phyloP scores from a whole-genome alignment of 2,888 invertebrate species.

The Cataglyphis albicans region DNA sequence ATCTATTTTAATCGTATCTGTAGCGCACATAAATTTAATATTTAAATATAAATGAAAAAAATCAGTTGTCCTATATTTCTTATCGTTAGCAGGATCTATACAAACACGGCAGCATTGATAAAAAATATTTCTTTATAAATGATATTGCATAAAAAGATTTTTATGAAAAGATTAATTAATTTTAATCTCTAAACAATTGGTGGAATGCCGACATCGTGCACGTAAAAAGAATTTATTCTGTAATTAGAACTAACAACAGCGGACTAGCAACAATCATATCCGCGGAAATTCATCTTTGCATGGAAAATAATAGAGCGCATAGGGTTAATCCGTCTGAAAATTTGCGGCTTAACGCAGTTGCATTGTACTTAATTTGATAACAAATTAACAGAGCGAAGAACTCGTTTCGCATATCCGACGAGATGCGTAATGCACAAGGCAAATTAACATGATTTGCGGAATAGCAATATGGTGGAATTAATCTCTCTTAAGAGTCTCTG shows the following conservation, averaged over 20 bases:
- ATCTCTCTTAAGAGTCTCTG: constrained; percentile 49
- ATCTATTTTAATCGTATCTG: not conserved
- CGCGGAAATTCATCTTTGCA: constrained; percentile 20
- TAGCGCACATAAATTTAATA: constrained; percentile 10
- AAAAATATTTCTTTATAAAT: constrained; percentile 28
- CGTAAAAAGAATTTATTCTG: constrained; percentile 13
- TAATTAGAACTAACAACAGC: constrained; percentile 10
- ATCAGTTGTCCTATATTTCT: not conserved
- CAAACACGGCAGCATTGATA: not conserved
- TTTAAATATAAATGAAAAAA: constrained; percentile 1
- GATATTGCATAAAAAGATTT: not conserved
- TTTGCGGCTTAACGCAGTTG: constrained; percentile 30
- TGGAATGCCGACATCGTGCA: not conserved
- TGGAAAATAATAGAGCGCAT: not conserved
- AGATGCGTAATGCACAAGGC: constrained; percentile 33
- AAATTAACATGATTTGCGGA: constrained; percentile 41
- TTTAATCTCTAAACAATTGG: constrained; percentile 17
- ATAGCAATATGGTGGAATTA: constrained; percentile 41
- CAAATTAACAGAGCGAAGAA: constrained; percentile 35
- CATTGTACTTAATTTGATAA: constrained; percentile 34
- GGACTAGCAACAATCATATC: not conserved
- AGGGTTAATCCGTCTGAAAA: constrained; percentile 45
- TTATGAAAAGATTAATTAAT: not conserved
- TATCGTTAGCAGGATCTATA: not conserved
- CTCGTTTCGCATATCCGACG: constrained; percentile 31